phyloP scores from a whole-genome alignment of 2,888 invertebrate genomes.

The Dendrolimus pini region DNA sequence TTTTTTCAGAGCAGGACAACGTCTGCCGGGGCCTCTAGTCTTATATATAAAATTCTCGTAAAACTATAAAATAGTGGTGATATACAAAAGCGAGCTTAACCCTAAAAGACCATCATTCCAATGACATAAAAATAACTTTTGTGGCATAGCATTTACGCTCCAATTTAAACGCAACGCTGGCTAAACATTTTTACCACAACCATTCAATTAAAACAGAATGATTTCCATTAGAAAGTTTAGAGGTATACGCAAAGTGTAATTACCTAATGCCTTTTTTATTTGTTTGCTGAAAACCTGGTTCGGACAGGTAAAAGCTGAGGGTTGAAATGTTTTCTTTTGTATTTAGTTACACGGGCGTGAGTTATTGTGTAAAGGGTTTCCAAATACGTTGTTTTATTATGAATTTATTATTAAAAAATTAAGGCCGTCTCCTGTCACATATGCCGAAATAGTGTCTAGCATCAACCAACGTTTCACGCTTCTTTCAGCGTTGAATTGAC shows the following conservation, averaged over 20 bases:
- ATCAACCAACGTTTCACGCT: too few relatives aligned
- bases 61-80: too few relatives aligned
- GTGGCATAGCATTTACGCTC: too few relatives aligned
- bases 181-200: not conserved
- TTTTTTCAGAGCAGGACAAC: too few relatives aligned
- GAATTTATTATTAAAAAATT: not conserved
- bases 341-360: not conserved
- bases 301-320: not conserved
- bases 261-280: not conserved
- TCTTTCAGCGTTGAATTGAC: too few relatives aligned
- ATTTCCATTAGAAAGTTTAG: not conserved
- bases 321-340: not conserved
- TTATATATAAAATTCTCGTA: too few relatives aligned
- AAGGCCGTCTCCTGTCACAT: not conserved
- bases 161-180: not conserved
- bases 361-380: not conserved
- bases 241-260: not conserved
- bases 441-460: too few relatives aligned
- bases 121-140: too few relatives aligned
- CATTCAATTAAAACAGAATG: not conserved
- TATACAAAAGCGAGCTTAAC: too few relatives aligned
- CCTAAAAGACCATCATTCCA: too few relatives aligned
- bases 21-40: too few relatives aligned
- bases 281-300: not conserved
- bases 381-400: not conserved